phyloP scores from a whole-genome alignment of 1,140 invertebrate genomes.

The Drosophila mojavensis region DNA sequence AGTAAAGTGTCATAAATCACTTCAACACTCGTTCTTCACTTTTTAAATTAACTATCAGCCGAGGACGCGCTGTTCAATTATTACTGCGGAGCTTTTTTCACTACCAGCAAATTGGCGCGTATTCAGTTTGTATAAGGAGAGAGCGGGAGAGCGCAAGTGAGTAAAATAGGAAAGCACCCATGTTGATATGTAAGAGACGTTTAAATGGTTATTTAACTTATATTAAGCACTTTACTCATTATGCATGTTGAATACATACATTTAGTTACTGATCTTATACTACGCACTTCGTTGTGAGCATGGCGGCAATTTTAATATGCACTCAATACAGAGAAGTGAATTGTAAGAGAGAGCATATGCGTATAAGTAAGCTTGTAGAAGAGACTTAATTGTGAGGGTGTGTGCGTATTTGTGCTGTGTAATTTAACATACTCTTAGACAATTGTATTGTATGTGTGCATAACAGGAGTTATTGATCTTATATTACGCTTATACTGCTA shows the following conservation, averaged over 20 bases:
- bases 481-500: no score
- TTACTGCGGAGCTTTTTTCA: not conserved
- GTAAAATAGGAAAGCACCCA: not conserved
- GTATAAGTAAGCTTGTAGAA: no score
- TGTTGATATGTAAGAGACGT: no score
- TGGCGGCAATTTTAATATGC: no score
- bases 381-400: no score
- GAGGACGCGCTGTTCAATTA: not conserved
- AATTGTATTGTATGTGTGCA: no score
- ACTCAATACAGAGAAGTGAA: no score
- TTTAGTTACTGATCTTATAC: not conserved
- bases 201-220: not conserved
- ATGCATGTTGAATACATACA: not conserved
- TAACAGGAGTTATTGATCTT: no score
- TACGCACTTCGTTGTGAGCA: not conserved
- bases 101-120: not conserved
- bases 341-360: no score
- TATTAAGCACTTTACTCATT: not conserved
- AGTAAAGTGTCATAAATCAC: not conserved
- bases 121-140: not conserved
- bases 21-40: not conserved
- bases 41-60: not conserved
- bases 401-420: no score
- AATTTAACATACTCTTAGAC: no score
- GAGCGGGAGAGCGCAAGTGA: not conserved